Evolutionary conservation across 2,888 invertebrate species (phyloP), one percentile per base, ranked within the genome.

Genomic region (Patella depressa): DNA sequence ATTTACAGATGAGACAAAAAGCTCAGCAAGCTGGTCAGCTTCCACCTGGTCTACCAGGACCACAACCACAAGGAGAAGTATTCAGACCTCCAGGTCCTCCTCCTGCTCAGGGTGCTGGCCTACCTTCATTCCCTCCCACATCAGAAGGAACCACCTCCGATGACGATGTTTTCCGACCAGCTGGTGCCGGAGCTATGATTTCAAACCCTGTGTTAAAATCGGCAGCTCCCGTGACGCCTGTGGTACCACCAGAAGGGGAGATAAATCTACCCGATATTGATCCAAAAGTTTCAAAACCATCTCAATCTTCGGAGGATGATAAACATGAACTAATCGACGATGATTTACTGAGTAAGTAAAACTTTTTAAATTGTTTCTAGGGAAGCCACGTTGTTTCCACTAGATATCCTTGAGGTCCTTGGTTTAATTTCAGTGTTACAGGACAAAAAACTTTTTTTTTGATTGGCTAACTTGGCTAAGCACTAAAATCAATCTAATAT

Each of bases 341-440:
- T 59, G 87, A 89, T 77, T 80, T 89, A 65, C 81, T 89, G 11
- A 86, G 88, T 88, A 80, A 82, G 86, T 82, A 57, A 29, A 45
- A 17, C 9, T 45, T 4, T 45, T 45, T 45, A 45, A 0, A 1
- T 45, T 45, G 9, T 45, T 45, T 45, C 7, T 1, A 45, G 45
- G 7, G 7, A 5, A 34, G 34, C 5, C 34, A 34, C 34, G 4
- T 45, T 0, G 45, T 7, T 45, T 45, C 7, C 7, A 45, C 45
- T 45, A 7, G 7, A 7, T 45, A 45, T 7, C 45, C 45, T 7
- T 0, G 34, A 0, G 7, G 4, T 34, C 4, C 7, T 5, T 34
- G 34, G 5, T 45, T 45, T 45, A 5, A 5, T 45, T 5, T 45
- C 34, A 9, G 45, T 45, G 7, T 45, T 45, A 45, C 9, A 9